phyloP scores from a whole-genome alignment of 2,888 invertebrate genomes.

The Fabriciana adippe region DNA sequence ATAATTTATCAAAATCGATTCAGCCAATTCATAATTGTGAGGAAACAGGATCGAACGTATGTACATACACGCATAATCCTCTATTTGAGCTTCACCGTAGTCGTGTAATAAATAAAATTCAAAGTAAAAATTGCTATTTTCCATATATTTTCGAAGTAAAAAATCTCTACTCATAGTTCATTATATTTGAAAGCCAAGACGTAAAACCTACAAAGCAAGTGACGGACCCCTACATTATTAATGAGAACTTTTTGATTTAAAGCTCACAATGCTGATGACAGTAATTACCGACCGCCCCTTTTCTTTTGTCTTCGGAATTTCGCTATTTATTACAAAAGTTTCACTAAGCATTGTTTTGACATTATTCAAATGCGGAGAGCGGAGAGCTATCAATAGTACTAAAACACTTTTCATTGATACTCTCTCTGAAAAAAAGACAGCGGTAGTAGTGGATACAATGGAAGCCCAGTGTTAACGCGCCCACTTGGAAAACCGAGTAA shows the following conservation, averaged over 20 bases:
- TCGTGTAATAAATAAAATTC: too few species aligned
- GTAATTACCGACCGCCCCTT: constrained; percentile 26
- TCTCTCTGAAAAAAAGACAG: neutral
- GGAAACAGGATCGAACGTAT: too few species aligned
- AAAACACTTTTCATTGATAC: too few species aligned
- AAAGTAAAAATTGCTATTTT: too few species aligned
- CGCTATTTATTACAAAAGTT: constrained; percentile 15
- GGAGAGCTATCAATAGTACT: neutral
- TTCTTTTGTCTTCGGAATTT: constrained; percentile 15
- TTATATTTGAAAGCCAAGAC: neutral
- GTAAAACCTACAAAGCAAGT: too few species aligned
- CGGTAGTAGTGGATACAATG: too few species aligned
- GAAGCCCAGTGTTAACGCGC: too few species aligned
- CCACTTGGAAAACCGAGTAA: neutral
- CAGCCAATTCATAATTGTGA: too few species aligned
- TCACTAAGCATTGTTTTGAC: neutral
- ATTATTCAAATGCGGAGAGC: neutral
- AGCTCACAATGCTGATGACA: constrained; percentile 30
- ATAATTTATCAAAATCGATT: too few species aligned
- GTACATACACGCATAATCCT: too few species aligned
- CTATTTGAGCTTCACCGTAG: too few species aligned
- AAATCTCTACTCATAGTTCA: neutral
- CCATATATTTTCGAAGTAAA: too few species aligned
- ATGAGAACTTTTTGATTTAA: constrained; percentile 33
- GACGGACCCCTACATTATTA: constrained; percentile 19